A percentile compares a stretch with the other conserved stretches of the same genome.
phyloP scores from a whole-genome alignment of 2,113 vertebrate species.

The Elachura formosa region DNA sequence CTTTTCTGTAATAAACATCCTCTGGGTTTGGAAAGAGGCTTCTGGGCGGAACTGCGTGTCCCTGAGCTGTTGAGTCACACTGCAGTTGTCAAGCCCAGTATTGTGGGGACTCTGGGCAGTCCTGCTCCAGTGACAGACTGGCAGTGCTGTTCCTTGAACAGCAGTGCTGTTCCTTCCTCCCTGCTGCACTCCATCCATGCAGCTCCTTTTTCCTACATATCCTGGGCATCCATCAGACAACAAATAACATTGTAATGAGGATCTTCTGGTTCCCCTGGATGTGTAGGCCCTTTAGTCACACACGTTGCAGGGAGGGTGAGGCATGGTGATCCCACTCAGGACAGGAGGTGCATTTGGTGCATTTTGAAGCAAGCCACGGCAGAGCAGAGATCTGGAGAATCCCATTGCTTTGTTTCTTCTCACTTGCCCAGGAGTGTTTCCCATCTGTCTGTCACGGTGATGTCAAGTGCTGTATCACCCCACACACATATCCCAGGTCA shows the following conservation, averaged over 20 bases:
- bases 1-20: not conserved
- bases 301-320: fast-evolving
- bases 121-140: not conserved
- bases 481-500: fast-evolving
- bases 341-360: not conserved
- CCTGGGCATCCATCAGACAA: not conserved
- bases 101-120: not conserved
- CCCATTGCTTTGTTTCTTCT: not conserved
- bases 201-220: not conserved
- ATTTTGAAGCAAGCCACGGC: not conserved
- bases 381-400: not conserved
- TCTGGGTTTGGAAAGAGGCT: not conserved
- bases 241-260: not conserved
- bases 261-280: not conserved
- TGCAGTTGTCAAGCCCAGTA: not conserved
- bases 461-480: not conserved
- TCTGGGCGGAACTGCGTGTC: not conserved
- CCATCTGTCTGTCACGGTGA: not conserved
- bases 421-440: not conserved
- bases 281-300: not conserved
- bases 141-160: fast-evolving
- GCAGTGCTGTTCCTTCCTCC: not conserved
- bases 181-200: fast-evolving
- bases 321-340: too few relatives aligned
- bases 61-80: not conserved